Evolutionary conservation across 2,888 invertebrate species (phyloP).

Genomic region (Diarsia rubi): DNA sequence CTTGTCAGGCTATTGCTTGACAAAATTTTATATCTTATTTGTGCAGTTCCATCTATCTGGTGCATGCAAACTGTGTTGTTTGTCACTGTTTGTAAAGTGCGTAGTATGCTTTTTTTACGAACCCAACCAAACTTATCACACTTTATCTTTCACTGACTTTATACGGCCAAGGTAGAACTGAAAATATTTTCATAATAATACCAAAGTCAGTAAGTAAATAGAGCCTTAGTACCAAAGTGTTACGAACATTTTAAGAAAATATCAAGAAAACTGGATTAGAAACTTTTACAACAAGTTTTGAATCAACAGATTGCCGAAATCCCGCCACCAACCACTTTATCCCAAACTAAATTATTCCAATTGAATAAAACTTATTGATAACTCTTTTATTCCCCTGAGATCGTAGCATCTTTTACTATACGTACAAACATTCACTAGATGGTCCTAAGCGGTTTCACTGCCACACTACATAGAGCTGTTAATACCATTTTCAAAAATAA

Average conservation of each 20-base stretch:
- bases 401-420: conserved; percentile 85
- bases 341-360: conserved; percentile 78
- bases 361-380: conserved; percentile 88
- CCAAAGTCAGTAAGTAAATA: not conserved
- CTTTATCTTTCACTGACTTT: not conserved
- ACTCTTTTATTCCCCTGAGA: conserved; percentile 85
- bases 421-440: conserved; percentile 80
- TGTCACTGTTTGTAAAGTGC: conserved; percentile 22
- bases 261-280: conserved; percentile 6
- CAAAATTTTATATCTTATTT: conserved; percentile 73
- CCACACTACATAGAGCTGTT: conserved; percentile 80
- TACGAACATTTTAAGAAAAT: not conserved
- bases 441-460: conserved; percentile 83
- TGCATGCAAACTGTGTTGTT: conserved; percentile 35
- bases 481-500: conserved; percentile 74
- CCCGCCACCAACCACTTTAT: conserved; percentile 65
- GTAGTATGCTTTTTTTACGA: conserved; percentile 25
- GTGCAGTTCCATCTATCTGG: conserved; percentile 67
- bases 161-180: not conserved
- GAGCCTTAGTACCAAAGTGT: not conserved
- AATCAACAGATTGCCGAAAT: conserved; percentile 70
- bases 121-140: conserved; percentile 3
- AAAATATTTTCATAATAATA: not conserved
- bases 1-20: conserved; percentile 75
- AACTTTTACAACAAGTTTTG: conserved; percentile 46